Conservation (phyloP, 2,797 vertebrate genomes). For the Meda fulgida region DNA sequence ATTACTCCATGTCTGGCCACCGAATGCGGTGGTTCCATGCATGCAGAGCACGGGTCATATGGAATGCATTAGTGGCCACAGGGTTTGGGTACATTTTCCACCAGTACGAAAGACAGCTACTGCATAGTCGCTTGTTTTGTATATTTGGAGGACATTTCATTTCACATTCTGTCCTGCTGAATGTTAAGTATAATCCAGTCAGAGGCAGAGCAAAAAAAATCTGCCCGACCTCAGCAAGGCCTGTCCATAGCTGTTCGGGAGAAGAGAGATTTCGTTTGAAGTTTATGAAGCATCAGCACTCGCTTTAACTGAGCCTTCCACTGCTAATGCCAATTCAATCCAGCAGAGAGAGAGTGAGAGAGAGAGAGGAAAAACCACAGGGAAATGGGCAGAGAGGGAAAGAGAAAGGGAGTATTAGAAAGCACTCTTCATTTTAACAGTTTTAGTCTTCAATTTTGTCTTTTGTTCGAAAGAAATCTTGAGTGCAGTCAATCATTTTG, state of each 20-base stretch:
- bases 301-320: constrained; percentile 62
- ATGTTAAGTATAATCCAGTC: constrained; percentile 52
- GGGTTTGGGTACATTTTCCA: constrained; percentile 24
- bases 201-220: constrained; percentile 44
- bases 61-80: constrained; percentile 33
- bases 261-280: constrained; percentile 69
- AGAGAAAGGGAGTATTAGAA: background rate
- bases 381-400: background rate
- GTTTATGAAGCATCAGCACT: constrained; percentile 72
- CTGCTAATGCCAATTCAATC: constrained; percentile 63
- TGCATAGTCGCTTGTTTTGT: constrained; percentile 4
- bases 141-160: constrained; percentile 29
- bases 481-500: background rate
- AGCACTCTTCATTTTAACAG: background rate
- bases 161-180: constrained; percentile 24
- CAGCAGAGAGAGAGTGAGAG: constrained; percentile 10
- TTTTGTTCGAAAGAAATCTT: background rate
- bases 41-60: constrained; percentile 35
- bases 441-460: too few relatives aligned
- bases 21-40: constrained; percentile 17
- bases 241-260: constrained; percentile 59
- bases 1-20: constrained; percentile 36
- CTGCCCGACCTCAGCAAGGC: constrained; percentile 59
- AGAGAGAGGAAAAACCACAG: background rate
- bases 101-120: background rate